Conservation (phyloP, 2,888 invertebrate genomes). For the Macropis europaea region DNA sequence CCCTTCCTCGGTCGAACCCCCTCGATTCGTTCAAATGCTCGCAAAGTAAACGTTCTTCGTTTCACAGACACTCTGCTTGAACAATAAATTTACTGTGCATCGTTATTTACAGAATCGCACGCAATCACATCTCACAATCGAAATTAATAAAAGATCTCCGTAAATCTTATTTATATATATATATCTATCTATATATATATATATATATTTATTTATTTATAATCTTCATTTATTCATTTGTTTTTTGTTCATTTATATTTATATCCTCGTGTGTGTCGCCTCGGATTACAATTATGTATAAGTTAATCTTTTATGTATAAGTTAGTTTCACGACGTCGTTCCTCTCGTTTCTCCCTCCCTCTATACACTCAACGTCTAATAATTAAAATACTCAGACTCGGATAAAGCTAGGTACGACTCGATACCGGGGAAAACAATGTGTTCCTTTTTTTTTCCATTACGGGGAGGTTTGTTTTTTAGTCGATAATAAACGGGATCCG, state of each 20-base stretch:
- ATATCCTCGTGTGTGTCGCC: constrained; percentile 51
- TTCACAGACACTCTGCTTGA: constrained; percentile 61
- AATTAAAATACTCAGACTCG: constrained; percentile 72
- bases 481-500: constrained; percentile 43
- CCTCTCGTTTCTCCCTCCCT: not conserved
- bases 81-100: constrained; percentile 60
- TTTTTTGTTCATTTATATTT: constrained; percentile 45
- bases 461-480: constrained; percentile 1
- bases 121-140: constrained; percentile 43
- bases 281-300: constrained; percentile 60
- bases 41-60: constrained; percentile 28
- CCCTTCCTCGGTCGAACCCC: not conserved
- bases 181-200: constrained; percentile 51
- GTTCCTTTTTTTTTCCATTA: no score
- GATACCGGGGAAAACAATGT: constrained; percentile 44
- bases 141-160: constrained; percentile 58
- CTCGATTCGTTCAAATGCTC: constrained; percentile 23
- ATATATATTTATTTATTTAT: constrained; percentile 55
- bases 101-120: constrained; percentile 63
- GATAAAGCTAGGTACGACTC: constrained; percentile 67
- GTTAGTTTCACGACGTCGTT: constrained; percentile 24
- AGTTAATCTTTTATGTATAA: constrained; percentile 54
- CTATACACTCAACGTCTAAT: constrained; percentile 25
- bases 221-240: constrained; percentile 55
- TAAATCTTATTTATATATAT: constrained; percentile 51